Evolutionary conservation across 2,797 vertebrate species (phyloP).

Genomic region (Allenopithecus nigroviridis): DNA sequence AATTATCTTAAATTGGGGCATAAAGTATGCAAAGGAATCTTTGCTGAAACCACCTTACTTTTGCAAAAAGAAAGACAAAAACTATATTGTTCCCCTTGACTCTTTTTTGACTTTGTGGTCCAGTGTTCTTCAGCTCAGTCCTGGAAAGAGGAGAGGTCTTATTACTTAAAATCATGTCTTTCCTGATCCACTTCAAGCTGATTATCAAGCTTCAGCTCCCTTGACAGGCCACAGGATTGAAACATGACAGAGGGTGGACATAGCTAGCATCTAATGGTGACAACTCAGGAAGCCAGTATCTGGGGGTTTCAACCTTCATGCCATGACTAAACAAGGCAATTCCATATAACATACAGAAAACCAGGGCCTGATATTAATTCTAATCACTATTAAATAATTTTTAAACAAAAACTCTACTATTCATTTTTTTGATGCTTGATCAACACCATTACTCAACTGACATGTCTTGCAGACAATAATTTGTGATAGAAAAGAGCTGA

Average conservation of each 20-base stretch:
- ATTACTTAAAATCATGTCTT: not conserved
- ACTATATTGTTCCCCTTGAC: not conserved
- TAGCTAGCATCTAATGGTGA: not conserved
- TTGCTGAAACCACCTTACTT: not conserved
- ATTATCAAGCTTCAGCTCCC: not conserved
- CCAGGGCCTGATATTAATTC: not conserved
- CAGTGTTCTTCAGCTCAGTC: not conserved
- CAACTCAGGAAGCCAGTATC: not conserved
- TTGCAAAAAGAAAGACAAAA: not conserved
- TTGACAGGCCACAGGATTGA: not conserved
- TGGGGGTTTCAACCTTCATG: not conserved
- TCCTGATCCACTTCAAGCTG: not conserved
- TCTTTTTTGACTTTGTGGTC: not conserved
- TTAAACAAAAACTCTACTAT: not conserved
- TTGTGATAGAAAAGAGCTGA: not conserved
- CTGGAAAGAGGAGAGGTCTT: not conserved
- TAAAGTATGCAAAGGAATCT: not conserved
- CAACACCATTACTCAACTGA: not conserved
- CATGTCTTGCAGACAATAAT: not conserved
- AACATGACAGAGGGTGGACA: not conserved
- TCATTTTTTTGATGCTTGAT: not conserved
- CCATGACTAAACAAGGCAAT: not conserved
- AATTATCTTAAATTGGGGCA: not conserved
- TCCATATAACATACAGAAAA: not conserved
- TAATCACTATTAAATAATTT: not conserved